phyloP scores from a whole-genome alignment of 2,113 vertebrate species.

The Muntiacus reevesi region DNA sequence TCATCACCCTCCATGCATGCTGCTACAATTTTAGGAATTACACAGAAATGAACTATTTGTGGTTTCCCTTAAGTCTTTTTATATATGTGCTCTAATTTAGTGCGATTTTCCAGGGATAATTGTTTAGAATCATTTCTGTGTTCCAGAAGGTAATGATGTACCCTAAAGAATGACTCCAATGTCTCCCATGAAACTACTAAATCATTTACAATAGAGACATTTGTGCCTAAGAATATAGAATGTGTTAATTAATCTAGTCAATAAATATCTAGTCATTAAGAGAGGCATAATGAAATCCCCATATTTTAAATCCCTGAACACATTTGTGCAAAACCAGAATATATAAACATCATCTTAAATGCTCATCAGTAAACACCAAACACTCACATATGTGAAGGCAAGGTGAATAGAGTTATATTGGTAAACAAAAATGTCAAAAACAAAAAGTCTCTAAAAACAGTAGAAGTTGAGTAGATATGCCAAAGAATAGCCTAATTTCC shows the following conservation, averaged over 20 bases:
- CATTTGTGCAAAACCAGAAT: background rate
- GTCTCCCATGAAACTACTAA: constrained; percentile 56
- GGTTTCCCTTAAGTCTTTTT: background rate
- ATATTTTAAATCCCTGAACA: background rate
- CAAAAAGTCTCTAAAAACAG: background rate
- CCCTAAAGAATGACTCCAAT: constrained; percentile 17
- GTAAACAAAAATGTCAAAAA: background rate
- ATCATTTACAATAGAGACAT: constrained; percentile 15
- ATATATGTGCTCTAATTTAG: constrained; percentile 28
- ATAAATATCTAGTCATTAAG: constrained; percentile 29
- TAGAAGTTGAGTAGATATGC: background rate
- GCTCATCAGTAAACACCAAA: background rate
- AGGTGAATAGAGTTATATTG: background rate
- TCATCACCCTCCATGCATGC: background rate
- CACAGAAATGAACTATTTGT: background rate
- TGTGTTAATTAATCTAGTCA: constrained; percentile 49
- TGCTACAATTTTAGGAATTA: background rate
- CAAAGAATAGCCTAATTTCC: background rate
- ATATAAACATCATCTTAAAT: background rate
- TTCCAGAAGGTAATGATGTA: constrained; percentile 38
- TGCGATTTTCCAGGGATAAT: constrained; percentile 52
- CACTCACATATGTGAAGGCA: background rate
- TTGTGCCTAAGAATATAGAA: background rate
- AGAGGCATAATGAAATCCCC: constrained; percentile 30
- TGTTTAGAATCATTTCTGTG: constrained; percentile 61